Base-by-base conservation (phyloP, 2,113 vertebrate species). In the Riparia riparia region DNA sequence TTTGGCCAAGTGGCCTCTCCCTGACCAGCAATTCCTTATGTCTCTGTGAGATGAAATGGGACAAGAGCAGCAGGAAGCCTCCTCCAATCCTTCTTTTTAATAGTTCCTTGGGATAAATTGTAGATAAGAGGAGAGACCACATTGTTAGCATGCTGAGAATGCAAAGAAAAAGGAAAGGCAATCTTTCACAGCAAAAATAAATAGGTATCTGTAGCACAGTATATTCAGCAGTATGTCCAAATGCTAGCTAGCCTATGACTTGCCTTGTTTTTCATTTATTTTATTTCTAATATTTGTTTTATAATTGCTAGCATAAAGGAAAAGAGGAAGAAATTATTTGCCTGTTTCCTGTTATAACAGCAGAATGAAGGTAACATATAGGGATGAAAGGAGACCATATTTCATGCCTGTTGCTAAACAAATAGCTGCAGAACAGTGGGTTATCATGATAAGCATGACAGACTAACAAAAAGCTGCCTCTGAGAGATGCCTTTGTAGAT, bases 31-130 rank as follows among this genome's bases (percentile, higher is more conserved):
- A 94, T 93, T 76, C 86, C 90, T 95, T 94, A 90, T 92, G 96
- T 93, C 96, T 94, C 89, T 32, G 14, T 10, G 93, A 97, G 97
- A 97, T 97, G 97, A 96, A 97, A 95, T 97, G 92, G 94, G 95
- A 86, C 26, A 84, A 92, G 92, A 97, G 77, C 96, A 97, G 97
- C 97, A 93, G 98, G 97, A 97, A 96, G 95, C 91, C 94, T 87
- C 60, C 57, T 83, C 56, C 96, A 95, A 64, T 95, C 95, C 86
- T 94, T 95, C 96, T 96, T 95, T 87, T 86, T 95, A 94, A 93
- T 83, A 73, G 82, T 87, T 96, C 86, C 91, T 96, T 95, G 86
- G 95, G 93, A 97, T 97, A 95, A 94, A 95, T 93, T 81, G 71
- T 69, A 95, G 97, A 97, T 97, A 97, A 97, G 97, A 94, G 92